Evolutionary conservation across 2,888 invertebrate genomes (phyloP).

Genomic region (Pristionchus maxplancki): DNA sequence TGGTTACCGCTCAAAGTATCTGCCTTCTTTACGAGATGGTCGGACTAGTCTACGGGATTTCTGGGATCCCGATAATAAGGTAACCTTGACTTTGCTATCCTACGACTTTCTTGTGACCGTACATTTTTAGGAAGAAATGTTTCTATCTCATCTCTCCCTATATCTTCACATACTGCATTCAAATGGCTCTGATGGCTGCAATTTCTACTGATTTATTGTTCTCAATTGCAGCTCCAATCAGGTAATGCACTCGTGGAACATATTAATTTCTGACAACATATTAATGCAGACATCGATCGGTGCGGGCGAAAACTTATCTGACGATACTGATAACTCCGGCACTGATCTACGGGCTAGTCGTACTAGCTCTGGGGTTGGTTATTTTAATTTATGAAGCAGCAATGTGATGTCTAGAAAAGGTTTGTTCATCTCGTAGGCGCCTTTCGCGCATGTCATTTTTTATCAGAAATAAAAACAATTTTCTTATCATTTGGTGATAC

Average conservation of each 20-base stretch:
- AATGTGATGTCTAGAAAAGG: neutral
- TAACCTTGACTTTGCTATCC: too few relatives aligned
- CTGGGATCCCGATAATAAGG: neutral
- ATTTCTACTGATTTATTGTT: slow-evolving; percentile 14
- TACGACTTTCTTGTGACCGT: too few relatives aligned
- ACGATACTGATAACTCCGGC: neutral
- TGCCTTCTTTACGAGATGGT: neutral
- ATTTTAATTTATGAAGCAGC: neutral
- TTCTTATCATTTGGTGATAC: neutral
- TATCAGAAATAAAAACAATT: neutral
- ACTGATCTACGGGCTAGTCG: neutral
- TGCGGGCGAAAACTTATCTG: neutral
- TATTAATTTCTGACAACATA: too few relatives aligned
- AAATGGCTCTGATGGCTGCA: slow-evolving; percentile 36
- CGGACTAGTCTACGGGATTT: slow-evolving; percentile 13
- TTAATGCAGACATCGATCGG: slow-evolving; percentile 6
- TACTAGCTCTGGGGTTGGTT: neutral
- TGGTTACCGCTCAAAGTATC: neutral
- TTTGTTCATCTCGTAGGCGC: too few relatives aligned
- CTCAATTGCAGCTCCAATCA: slow-evolving; percentile 2
- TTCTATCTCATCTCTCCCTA: slow-evolving; percentile 38
- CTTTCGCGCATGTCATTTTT: too few relatives aligned
- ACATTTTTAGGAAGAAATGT: slow-evolving; percentile 19
- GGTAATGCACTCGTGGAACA: neutral
- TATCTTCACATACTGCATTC: slow-evolving; percentile 35